phyloP scores from a whole-genome alignment of 2,888 invertebrate genomes.

The Noctua fimbriata region DNA sequence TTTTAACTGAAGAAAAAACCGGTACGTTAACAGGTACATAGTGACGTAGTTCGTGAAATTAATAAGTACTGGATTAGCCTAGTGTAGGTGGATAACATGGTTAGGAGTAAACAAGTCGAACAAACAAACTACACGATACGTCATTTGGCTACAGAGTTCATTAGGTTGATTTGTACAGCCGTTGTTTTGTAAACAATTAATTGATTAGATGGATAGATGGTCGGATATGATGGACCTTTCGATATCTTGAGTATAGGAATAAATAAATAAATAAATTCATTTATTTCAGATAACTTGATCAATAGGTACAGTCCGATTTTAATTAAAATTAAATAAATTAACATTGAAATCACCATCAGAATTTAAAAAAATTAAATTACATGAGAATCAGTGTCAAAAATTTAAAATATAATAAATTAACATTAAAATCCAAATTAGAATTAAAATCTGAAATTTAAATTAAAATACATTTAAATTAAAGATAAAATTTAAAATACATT shows the following conservation, averaged over 20 bases:
- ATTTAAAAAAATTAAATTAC: no score
- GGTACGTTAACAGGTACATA: constrained; percentile 5
- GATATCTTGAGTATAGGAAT: neutral
- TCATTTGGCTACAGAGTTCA: constrained; percentile 52
- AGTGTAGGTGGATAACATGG: constrained; percentile 30
- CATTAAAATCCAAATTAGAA: no score
- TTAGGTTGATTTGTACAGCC: constrained; percentile 44
- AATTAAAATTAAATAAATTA: no score
- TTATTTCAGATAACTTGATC: no score
- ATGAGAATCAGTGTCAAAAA: no score
- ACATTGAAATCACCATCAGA: no score
- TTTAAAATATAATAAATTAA: no score
- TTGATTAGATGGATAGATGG: constrained; percentile 26
- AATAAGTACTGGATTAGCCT: constrained; percentile 37
- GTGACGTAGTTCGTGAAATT: constrained; percentile 41
- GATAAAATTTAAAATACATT: no score
- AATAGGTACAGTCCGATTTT: no score
- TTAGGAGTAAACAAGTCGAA: constrained; percentile 47
- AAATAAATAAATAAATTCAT: neutral
- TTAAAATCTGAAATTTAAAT: no score
- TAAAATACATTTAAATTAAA: no score
- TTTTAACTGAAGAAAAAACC: constrained; percentile 15
- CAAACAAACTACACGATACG: constrained; percentile 53
- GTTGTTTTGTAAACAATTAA: constrained; percentile 49
- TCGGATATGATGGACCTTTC: neutral